phyloP scores from a whole-genome alignment of 2,888 invertebrate genomes.

The Vandiemenella viatica region DNA sequence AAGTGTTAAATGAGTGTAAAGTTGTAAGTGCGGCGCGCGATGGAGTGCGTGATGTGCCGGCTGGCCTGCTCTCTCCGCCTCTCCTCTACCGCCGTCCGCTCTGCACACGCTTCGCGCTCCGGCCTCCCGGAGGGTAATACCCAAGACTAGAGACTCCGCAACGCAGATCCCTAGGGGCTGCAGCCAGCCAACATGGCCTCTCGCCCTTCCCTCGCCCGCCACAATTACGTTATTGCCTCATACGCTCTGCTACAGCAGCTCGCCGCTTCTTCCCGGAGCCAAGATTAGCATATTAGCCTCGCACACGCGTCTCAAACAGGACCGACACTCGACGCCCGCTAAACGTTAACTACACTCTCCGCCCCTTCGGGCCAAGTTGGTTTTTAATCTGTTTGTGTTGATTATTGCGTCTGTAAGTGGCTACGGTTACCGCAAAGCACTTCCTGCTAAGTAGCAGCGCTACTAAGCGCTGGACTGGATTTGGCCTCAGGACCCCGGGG shows the following conservation, averaged over 20 bases:
- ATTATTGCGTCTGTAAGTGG: no score
- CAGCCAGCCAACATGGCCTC: neutral
- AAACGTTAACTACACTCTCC: neutral
- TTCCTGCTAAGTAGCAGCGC: no score
- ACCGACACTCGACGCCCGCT: no score
- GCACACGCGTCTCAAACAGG: neutral
- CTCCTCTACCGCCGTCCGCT: no score
- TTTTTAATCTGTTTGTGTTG: neutral
- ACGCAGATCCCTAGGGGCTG: neutral
- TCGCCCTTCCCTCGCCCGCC: neutral
- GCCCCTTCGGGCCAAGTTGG: neutral
- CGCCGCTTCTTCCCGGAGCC: neutral
- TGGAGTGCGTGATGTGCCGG: no score
- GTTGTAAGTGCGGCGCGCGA: no score
- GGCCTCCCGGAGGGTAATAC: neutral
- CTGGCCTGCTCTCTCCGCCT: no score
- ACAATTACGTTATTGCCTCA: neutral
- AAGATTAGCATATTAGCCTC: neutral
- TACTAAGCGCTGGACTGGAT: no score
- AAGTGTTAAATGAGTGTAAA: no score
- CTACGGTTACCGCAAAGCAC: neutral
- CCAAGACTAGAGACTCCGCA: neutral
- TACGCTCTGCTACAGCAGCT: neutral
- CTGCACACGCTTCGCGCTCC: no score
- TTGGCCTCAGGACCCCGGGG: no score